Conservation (phyloP, 2,797 vertebrate genomes). For the Rhinogobio ventralis region DNA sequence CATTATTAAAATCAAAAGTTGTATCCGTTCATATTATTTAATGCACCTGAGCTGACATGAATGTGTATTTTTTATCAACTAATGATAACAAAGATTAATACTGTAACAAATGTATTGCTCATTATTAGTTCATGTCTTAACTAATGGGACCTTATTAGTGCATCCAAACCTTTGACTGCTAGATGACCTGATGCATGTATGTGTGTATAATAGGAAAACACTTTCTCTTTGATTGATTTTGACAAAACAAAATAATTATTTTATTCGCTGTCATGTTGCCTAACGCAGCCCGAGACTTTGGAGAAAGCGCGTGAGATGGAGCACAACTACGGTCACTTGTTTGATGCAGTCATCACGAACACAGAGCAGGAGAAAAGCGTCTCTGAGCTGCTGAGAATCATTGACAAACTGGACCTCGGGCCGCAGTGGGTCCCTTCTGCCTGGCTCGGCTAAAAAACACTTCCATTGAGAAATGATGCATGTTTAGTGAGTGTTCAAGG, state of each 20-base stretch:
- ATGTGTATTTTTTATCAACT: not conserved
- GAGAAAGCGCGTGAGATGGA: conserved; percentile 98
- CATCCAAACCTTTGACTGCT: not conserved
- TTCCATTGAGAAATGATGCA: not conserved
- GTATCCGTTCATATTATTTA: not conserved
- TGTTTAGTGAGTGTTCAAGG: not conserved
- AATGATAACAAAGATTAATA: not conserved
- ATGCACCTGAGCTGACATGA: not conserved
- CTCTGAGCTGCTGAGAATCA: conserved; percentile 88
- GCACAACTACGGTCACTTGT: conserved; percentile 90
- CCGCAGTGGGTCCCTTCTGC: conserved; percentile 97
- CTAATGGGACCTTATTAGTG: not conserved
- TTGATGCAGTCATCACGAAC: conserved; percentile 90
- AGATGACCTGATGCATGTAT: not conserved
- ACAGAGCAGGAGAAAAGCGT: conserved; percentile 88
- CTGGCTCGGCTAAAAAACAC: conserved; percentile 85
- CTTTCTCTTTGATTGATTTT: not conserved
- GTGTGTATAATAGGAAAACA: not conserved
- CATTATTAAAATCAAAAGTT: no score
- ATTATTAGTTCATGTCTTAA: not conserved
- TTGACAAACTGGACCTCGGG: conserved; percentile 94
- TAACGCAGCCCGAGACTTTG: conserved; percentile 87
- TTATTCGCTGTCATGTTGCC: not conserved
- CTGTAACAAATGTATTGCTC: not conserved
- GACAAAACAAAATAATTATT: no score